Percentiles rank a stretch among this genome's conserved stretches.
Conservation (phyloP, 2,797 vertebrate species). For the Pantherophis alleghaniensis region DNA sequence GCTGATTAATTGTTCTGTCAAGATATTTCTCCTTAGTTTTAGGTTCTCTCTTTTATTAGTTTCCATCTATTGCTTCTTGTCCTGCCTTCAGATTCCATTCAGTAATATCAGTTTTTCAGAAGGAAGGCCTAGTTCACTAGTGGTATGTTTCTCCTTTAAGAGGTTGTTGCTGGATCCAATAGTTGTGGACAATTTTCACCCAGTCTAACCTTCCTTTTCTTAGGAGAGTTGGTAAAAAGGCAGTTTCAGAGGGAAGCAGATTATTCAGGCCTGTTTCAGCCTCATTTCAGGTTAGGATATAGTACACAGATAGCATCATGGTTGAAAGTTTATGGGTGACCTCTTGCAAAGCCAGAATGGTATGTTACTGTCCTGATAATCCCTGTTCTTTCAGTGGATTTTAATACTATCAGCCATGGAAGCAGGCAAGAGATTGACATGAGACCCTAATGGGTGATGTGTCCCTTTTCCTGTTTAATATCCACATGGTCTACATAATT, state of each 20-base stretch:
- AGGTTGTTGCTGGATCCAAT: neutral
- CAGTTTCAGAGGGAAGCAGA: neutral
- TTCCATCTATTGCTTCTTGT: neutral
- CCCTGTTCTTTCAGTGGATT: neutral
- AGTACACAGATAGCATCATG: neutral
- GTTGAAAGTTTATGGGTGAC: neutral
- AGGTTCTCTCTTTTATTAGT: neutral
- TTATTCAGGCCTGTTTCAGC: neutral
- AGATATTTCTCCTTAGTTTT: neutral
- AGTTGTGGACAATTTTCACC: neutral
- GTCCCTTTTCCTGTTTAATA: neutral
- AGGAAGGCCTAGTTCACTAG: neutral
- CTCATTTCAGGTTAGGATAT: neutral
- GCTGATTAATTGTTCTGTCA: neutral
- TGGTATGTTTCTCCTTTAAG: neutral
- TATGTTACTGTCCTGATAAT: neutral
- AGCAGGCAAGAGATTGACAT: neutral
- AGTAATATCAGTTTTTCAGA: neutral
- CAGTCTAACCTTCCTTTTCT: neutral
- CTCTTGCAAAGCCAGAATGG: neutral
- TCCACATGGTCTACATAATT: neutral
- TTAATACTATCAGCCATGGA: neutral
- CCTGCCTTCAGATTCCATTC: neutral
- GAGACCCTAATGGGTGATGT: neutral
- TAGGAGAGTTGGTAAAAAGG: neutral